A percentile compares a stretch with the other conserved stretches of the same genome.
Evolutionary conservation across 2,113 vertebrate species (phyloP).

Genomic region (Caranx melampygus): DNA sequence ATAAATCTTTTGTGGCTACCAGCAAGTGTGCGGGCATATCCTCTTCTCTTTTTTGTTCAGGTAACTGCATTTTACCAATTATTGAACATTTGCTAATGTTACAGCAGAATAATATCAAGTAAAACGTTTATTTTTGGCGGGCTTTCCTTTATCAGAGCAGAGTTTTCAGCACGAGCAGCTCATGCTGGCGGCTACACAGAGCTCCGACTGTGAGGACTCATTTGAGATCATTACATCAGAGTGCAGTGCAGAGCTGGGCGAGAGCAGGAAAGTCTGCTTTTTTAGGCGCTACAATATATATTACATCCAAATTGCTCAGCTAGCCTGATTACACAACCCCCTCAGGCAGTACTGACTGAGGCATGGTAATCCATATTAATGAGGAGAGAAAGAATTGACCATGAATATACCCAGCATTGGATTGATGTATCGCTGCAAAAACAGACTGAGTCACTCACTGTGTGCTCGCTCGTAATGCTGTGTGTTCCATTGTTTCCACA

Average conservation of each 20-base stretch:
- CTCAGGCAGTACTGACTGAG: background rate
- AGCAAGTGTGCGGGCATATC: no score
- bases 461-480: background rate
- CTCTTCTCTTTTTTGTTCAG: no score
- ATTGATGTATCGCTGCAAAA: background rate
- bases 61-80: background rate
- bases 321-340: background rate
- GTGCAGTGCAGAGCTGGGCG: background rate
- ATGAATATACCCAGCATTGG: background rate
- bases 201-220: background rate
- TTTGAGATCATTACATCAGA: conserved; percentile 29
- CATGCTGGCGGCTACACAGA: background rate
- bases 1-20: no score
- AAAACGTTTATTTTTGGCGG: background rate
- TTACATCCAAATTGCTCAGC: background rate
- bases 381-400: background rate
- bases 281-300: background rate
- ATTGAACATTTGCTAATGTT: background rate
- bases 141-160: background rate
- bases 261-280: background rate
- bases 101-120: conserved; percentile 1
- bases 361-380: background rate
- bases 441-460: conserved; percentile 11
- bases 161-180: background rate
- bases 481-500: background rate